phyloP scores from a whole-genome alignment of 2,113 vertebrate species.

The Rallus limicola region DNA sequence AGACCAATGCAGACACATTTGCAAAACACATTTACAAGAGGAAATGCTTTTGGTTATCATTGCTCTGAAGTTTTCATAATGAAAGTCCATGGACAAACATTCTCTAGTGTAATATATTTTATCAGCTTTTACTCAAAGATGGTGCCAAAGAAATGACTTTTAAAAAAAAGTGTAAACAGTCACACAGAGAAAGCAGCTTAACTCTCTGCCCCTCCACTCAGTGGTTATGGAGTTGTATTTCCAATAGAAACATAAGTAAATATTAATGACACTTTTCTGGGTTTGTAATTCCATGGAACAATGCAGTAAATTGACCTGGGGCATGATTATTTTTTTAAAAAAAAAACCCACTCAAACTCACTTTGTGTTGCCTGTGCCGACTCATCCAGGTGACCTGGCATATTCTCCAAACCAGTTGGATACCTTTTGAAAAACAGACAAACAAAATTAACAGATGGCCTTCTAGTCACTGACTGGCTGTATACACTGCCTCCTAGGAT shows the following conservation, averaged over 20 bases:
- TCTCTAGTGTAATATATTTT: not conserved
- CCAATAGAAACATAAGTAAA: not conserved
- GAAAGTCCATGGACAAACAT: not conserved
- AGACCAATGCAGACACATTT: not conserved
- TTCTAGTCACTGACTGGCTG: not conserved
- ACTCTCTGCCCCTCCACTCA: not conserved
- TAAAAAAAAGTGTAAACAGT: not conserved
- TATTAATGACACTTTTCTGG: not conserved
- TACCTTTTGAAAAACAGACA: conserved; percentile 28
- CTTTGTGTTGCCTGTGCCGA: conserved; percentile 8
- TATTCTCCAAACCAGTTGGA: not conserved
- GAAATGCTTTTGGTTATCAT: not conserved
- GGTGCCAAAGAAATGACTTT: not conserved
- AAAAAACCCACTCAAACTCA: not conserved
- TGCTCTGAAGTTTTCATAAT: not conserved
- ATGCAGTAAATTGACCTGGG: not conserved
- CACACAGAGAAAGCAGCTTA: not conserved
- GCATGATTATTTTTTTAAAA: not conserved
- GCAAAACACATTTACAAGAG: not conserved
- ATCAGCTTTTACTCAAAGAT: not conserved
- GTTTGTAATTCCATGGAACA: not conserved
- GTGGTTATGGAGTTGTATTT: not conserved
- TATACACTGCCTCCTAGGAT: not conserved
- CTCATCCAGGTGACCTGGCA: not conserved
- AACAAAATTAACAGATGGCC: not conserved